Percentiles rank a stretch among this genome's conserved stretches.
Conservation (phyloP, 2,888 invertebrate species). For the Punctoribates punctum region DNA sequence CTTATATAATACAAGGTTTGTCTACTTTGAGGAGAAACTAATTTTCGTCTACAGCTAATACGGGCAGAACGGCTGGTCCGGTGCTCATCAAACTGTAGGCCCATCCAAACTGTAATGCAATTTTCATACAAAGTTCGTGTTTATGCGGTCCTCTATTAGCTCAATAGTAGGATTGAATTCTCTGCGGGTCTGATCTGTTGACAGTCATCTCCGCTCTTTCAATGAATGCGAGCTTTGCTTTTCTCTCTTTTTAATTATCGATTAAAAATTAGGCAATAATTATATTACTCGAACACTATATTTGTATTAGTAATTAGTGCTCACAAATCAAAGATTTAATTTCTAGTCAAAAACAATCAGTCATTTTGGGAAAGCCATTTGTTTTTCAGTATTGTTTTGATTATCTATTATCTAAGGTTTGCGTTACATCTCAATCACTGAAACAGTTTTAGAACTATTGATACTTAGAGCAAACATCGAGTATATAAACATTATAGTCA, state of each 20-base stretch:
- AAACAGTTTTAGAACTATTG: constrained; percentile 16
- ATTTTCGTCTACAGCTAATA: constrained; percentile 31
- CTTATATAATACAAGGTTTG: constrained; percentile 2
- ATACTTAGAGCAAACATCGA: constrained; percentile 30
- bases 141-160: constrained; percentile 18
- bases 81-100: constrained; percentile 19
- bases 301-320: background rate
- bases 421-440: constrained; percentile 32
- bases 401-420: background rate
- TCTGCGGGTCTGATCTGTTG: background rate
- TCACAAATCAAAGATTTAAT: background rate
- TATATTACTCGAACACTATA: background rate
- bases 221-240: background rate
- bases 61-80: background rate
- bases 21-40: constrained; percentile 8
- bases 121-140: constrained; percentile 31
- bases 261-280: background rate
- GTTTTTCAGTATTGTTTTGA: background rate
- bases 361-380: background rate
- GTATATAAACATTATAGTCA: constrained; percentile 2
- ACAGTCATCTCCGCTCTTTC: background rate
- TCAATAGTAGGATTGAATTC: background rate
- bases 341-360: constrained; percentile 9
- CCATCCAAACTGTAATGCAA: constrained; percentile 36
- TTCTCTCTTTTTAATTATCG: constrained; percentile 6